phyloP scores from a whole-genome alignment of 2,888 invertebrate genomes.

The Amblyjoppa proteus region DNA sequence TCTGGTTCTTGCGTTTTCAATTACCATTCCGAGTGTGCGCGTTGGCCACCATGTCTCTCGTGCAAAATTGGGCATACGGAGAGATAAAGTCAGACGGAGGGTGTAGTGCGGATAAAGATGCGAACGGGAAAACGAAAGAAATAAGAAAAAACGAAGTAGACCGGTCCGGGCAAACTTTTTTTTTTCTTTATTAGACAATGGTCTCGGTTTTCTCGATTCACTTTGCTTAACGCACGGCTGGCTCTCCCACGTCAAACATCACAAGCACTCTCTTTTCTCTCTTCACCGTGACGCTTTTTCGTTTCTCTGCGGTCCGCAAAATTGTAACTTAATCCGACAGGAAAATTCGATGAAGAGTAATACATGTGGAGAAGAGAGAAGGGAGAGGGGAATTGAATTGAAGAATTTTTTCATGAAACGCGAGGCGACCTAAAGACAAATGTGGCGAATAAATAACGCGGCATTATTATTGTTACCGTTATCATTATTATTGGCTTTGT shows the following conservation, averaged over 20 bases:
- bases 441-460: neutral
- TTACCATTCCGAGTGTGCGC: conserved; percentile 58
- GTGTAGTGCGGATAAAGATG: conserved; percentile 44
- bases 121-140: conserved; percentile 32
- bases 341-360: neutral
- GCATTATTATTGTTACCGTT: neutral
- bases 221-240: conserved; percentile 46
- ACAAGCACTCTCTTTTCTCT: neutral
- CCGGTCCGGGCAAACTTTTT: conserved; percentile 4
- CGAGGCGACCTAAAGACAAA: neutral
- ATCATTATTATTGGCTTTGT: conserved; percentile 13
- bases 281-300: conserved; percentile 2
- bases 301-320: conserved; percentile 12
- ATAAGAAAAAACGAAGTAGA: neutral
- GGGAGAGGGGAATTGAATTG: neutral
- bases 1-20: conserved; percentile 29
- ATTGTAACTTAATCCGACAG: neutral
- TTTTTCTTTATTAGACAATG: conserved; percentile 23
- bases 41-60: conserved; percentile 19
- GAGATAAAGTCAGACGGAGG: neutral
- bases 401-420: conserved; percentile 9
- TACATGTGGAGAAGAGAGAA: neutral
- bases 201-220: conserved; percentile 45
- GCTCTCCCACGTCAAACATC: conserved; percentile 29
- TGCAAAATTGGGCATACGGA: conserved; percentile 24